Evolutionary conservation across 2,888 invertebrate species (phyloP).

Genomic region (Drosophila subquinaria): DNA sequence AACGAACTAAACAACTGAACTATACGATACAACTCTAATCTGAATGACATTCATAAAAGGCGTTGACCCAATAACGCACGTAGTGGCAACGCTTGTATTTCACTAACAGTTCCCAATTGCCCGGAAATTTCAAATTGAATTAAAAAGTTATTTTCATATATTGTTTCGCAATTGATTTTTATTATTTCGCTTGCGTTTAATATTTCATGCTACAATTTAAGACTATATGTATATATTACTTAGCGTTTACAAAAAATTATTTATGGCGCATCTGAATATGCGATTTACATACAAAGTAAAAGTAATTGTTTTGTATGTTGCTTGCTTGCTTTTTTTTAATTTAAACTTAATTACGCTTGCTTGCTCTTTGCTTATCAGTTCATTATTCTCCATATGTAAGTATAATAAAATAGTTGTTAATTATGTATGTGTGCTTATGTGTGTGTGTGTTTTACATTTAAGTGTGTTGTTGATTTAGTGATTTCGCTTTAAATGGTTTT

Average conservation of each 20-base stretch:
- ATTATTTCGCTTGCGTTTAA: slow-evolving; percentile 58
- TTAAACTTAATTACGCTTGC: slow-evolving; percentile 67
- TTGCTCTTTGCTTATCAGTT: slow-evolving; percentile 78
- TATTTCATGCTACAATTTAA: slow-evolving; percentile 79
- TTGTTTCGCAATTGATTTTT: slow-evolving; percentile 52
- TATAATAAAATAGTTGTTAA: slow-evolving; percentile 58
- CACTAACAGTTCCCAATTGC: neutral
- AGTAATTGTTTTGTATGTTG: slow-evolving; percentile 25
- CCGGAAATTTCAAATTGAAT: slow-evolving; percentile 1
- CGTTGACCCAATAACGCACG: neutral
- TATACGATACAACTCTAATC: neutral
- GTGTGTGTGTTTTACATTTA: slow-evolving; percentile 25
- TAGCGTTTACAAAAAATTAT: slow-evolving; percentile 72
- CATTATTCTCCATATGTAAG: slow-evolving; percentile 73
- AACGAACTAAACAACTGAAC: too few species aligned
- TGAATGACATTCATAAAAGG: neutral
- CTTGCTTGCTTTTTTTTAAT: slow-evolving; percentile 29
- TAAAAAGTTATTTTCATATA: slow-evolving; percentile 9
- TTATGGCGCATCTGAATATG: slow-evolving; percentile 59
- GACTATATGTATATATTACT: slow-evolving; percentile 60
- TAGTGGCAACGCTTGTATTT: slow-evolving; percentile 15
- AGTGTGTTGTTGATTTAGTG: slow-evolving; percentile 24
- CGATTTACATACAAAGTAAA: slow-evolving; percentile 29
- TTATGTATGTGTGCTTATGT: slow-evolving; percentile 33
- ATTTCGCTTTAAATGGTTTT: slow-evolving; percentile 20